Percentiles rank a stretch among this genome's conserved stretches.
These are phyloP conservation scores for Dolichotis patagonum DNA, from an alignment of 2,113 vertebrate species.

Conservation along the genomic window DNA sequence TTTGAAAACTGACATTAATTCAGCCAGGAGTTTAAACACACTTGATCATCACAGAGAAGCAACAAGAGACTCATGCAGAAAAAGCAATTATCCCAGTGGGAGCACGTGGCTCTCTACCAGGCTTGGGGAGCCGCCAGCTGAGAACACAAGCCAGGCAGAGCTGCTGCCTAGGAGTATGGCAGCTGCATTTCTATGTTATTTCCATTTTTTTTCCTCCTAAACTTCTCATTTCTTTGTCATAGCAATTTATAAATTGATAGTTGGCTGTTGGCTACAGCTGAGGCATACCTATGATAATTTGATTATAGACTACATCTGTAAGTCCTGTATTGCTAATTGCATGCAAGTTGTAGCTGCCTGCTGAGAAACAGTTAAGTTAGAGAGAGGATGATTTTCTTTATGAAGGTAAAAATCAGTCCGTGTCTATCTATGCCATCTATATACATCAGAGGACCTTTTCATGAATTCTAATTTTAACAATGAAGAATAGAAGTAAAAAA, in stretches of 20 bases:
- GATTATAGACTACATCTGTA: conserved; percentile 30
- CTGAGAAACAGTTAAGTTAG: conserved; percentile 20
- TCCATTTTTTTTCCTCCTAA: neutral
- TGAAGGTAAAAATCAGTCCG: conserved; percentile 52
- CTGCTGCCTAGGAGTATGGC: neutral
- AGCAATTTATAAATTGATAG: conserved; percentile 46
- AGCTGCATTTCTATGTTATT: conserved; percentile 2
- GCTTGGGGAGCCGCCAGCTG: conserved; percentile 68
- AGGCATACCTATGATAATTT: conserved; percentile 63
- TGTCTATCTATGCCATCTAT: conserved; percentile 5
- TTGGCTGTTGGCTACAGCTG: conserved; percentile 8
- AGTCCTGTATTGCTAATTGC: conserved; percentile 43
- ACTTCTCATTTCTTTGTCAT: conserved; percentile 35
- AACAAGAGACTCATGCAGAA: conserved; percentile 72
- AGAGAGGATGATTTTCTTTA: conserved; percentile 29
- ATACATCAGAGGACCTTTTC: neutral
- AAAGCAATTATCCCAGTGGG: conserved; percentile 75
- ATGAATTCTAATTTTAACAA: conserved; percentile 57
- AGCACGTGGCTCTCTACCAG: conserved; percentile 44
- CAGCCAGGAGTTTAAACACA: conserved; percentile 77
- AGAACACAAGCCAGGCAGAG: conserved; percentile 39
- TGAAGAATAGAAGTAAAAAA: neutral
- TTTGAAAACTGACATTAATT: conserved; percentile 75
- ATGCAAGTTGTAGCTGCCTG: conserved; percentile 34
- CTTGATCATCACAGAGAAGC: conserved; percentile 65